Evolutionary conservation across 2,797 vertebrate species (phyloP), one percentile per base, ranked within the genome.

Genomic region (Hypotaenidia okinawae): DNA sequence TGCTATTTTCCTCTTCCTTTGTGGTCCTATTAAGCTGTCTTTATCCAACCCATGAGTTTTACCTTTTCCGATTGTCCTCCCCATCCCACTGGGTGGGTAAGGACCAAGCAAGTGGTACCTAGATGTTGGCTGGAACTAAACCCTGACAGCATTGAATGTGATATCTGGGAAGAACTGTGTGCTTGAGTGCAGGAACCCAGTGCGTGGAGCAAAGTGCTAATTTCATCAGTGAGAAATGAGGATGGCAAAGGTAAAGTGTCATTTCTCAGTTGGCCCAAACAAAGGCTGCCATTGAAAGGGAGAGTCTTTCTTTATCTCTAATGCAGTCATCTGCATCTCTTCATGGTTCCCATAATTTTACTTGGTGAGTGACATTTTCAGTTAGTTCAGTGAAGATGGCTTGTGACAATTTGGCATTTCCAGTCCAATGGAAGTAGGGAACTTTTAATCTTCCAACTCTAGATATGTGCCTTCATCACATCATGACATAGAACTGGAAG

Each of bases 381-480:
- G 17, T 23, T 30, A 89, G 54, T 9, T 78, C 32, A 30, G 41
- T 54, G 37, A 17, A 23, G 24, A 24, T 17, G 11, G 35, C 7
- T 67, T 51, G 3, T 59, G 28, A 24, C 23, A 6, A 39, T 67
- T 90, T 62, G 52, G 3, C 5, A 10, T 63, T 69, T 51, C 27
- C 19, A 45, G 32, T 32, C 16, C 35, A 69, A 8, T 13, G 76
- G 41, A 79, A 24, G 6, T 27, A 35, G 37, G 32, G 11, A 85
- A 66, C 11, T 66, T 62, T 22, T 37, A 18, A 47, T 16, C n/a
- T 87, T 76, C 33, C 78, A 87, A 16, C 3, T 79, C 23, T 19
- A 33, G 35, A 41, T 24, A 33, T 0, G 0, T 51, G 14, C 30
- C 11, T 68, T 85, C 19, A 59, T 37, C 30, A 14, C 4, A 2